These are phyloP conservation scores for Drosophila lacicola DNA, from an alignment of 2,888 invertebrate species.

Conservation along the genomic window DNA sequence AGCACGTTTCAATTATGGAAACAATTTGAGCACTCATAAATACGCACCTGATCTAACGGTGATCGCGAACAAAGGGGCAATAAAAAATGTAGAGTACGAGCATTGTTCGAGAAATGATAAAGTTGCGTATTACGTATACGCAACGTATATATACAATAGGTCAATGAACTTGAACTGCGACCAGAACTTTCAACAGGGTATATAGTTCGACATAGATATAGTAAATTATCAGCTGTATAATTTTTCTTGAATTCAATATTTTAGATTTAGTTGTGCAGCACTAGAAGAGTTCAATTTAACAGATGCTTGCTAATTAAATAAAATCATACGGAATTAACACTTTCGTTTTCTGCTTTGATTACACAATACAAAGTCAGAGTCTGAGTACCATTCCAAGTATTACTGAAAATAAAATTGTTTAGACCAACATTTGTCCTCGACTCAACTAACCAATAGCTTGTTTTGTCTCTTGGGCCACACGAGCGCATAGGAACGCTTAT, in stretches of 20 bases:
- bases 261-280: not conserved
- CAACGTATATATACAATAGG: conserved; percentile 62
- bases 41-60: conserved; percentile 63
- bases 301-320: conserved; percentile 37
- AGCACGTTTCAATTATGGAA: conserved; percentile 77
- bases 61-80: conserved; percentile 48
- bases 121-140: conserved; percentile 48
- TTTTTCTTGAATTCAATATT: not conserved
- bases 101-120: conserved; percentile 60
- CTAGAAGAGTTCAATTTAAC: conserved; percentile 14
- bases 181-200: not conserved
- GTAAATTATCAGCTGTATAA: not conserved
- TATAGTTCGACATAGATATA: not conserved
- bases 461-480: conserved; percentile 2
- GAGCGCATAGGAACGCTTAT: conserved; percentile 26
- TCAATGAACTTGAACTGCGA: conserved; percentile 59
- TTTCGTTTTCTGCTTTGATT: conserved; percentile 63
- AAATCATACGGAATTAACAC: conserved; percentile 52
- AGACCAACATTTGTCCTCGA: conserved; percentile 31
- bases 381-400: not conserved
- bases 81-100: conserved; percentile 67
- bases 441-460: conserved; percentile 3
- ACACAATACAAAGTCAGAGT: conserved; percentile 30
- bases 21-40: conserved; percentile 52
- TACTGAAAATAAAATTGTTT: conserved; percentile 19